Evolutionary conservation across 2,113 vertebrate species (phyloP).

Genomic region (Menidia beryllina): DNA sequence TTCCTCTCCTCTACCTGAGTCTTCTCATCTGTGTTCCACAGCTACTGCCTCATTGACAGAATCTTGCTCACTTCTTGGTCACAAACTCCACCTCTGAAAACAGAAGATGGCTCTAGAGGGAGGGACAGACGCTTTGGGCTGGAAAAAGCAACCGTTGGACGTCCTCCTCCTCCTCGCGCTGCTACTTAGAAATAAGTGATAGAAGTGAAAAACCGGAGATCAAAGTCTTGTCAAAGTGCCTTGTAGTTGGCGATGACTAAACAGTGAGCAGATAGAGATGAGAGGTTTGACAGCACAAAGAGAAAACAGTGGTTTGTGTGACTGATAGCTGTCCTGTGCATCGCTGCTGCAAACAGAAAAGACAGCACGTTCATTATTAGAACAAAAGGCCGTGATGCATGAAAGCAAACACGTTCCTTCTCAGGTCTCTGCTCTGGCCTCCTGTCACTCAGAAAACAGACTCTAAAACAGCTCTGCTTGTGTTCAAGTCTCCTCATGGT

Average conservation of each 20-base stretch:
- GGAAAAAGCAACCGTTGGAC: conserved; percentile 28
- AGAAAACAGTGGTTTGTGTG: neutral
- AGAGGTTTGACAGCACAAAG: neutral
- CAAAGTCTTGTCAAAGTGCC: conserved; percentile 65
- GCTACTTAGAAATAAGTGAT: conserved; percentile 36
- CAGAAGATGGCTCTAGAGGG: conserved; percentile 20
- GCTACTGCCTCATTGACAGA: conserved; percentile 64
- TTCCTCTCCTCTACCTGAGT: conserved; percentile 29
- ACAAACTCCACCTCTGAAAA: conserved; percentile 64
- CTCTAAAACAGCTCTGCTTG: no score
- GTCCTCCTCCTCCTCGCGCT: conserved; percentile 5
- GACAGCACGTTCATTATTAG: no score
- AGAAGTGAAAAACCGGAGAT: conserved; percentile 71
- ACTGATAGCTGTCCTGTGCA: no score
- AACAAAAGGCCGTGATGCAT: no score
- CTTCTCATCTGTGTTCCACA: conserved; percentile 35
- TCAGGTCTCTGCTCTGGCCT: no score
- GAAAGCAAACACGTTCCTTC: no score
- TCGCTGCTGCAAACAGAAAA: neutral
- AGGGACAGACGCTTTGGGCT: conserved; percentile 9
- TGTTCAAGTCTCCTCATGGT: no score
- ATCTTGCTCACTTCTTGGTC: conserved; percentile 27
- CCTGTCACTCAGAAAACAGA: no score
- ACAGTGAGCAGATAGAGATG: conserved; percentile 38
- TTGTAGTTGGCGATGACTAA: conserved; percentile 68